A percentile compares a stretch with the other conserved stretches of the same genome.
Conservation (phyloP, 2,797 vertebrate species). For the Amazona ochrocephala region DNA sequence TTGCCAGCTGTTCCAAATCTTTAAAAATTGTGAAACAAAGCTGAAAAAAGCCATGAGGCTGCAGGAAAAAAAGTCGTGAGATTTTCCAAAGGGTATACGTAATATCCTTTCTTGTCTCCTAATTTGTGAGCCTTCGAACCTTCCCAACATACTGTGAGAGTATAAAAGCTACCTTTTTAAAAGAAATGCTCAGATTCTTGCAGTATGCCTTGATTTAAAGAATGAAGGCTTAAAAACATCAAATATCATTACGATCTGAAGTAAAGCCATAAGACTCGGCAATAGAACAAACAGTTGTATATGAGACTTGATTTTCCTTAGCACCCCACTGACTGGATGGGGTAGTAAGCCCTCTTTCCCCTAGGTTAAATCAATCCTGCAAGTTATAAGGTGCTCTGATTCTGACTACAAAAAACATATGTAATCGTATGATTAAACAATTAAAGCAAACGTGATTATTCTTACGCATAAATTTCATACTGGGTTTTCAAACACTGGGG, state of each 20-base stretch:
- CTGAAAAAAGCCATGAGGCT: background rate
- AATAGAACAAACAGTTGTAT: background rate
- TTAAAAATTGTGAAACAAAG: constrained; percentile 8
- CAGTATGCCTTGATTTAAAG: background rate
- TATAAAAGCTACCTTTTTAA: background rate
- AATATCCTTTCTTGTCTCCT: background rate
- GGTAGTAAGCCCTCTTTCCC: background rate
- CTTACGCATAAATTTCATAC: background rate
- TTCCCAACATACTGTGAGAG: background rate
- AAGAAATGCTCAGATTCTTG: background rate
- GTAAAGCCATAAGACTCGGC: background rate
- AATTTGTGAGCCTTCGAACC: background rate
- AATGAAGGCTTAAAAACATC: background rate
- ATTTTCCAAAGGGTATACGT: background rate
- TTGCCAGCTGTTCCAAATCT: background rate
- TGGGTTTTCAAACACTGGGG: background rate
- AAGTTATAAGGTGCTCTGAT: background rate
- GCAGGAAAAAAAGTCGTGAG: background rate
- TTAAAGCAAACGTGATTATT: background rate
- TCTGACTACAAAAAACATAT: background rate
- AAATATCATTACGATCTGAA: background rate
- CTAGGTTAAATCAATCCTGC: background rate
- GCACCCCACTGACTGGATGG: background rate
- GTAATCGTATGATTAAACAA: background rate
- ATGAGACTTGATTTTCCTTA: background rate